Evolutionary conservation across 2,797 vertebrate genomes (phyloP).

Genomic region (Galagoides demidoff): DNA sequence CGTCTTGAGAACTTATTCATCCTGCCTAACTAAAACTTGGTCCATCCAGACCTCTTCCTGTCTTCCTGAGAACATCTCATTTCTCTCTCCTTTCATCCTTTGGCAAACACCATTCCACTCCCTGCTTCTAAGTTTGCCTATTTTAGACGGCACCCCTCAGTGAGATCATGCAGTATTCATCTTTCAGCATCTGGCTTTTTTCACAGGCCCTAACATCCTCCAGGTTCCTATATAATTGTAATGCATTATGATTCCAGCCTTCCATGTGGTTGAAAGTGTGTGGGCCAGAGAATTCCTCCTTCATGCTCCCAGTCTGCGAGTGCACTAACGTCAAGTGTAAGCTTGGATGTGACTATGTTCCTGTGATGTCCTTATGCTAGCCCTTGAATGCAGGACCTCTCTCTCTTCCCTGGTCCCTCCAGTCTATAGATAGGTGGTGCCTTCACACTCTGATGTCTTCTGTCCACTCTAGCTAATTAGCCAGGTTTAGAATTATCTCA

Average conservation of each 20-base stretch:
- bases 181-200: not conserved
- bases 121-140: not conserved
- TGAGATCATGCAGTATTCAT: not conserved
- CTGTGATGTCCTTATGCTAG: not conserved
- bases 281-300: not conserved
- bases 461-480: not conserved
- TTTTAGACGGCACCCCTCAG: not conserved
- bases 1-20: not conserved
- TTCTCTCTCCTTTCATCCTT: too few relatives aligned
- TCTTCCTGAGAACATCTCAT: too few relatives aligned
- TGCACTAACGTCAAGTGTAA: not conserved
- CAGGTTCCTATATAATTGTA: not conserved
- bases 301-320: not conserved
- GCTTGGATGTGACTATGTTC: not conserved
- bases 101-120: not conserved
- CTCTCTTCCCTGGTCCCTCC: not conserved
- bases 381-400: not conserved
- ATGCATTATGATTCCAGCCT: not conserved
- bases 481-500: conserved; percentile 6
- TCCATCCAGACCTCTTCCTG: too few relatives aligned
- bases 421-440: not conserved
- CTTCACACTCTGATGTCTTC: not conserved
- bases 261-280: not conserved
- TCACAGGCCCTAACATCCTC: not conserved
- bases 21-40: not conserved